Percentiles rank a stretch among this genome's conserved stretches.
phyloP scores from a whole-genome alignment of 1,140 invertebrate genomes.

The Brachionus paranguensis region DNA sequence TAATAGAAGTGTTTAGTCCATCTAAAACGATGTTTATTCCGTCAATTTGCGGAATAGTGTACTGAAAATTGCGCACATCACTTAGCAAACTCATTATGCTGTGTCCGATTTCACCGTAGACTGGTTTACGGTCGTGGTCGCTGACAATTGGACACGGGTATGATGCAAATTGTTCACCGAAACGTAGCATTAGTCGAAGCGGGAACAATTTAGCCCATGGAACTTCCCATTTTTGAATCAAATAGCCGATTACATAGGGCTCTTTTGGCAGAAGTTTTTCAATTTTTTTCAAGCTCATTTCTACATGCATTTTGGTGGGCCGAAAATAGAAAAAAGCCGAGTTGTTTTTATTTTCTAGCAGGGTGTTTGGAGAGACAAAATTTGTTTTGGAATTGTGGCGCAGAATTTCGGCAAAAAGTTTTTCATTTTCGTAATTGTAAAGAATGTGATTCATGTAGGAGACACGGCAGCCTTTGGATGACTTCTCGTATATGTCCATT shows the following conservation, averaged over 20 bases:
- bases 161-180: conserved; percentile 69
- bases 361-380: conserved; percentile 56
- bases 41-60: conserved; percentile 70
- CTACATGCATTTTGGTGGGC: conserved; percentile 62
- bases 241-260: conserved; percentile 72
- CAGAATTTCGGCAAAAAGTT: not conserved
- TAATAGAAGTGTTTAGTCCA: conserved; percentile 71
- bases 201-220: conserved; percentile 81
- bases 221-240: conserved; percentile 77
- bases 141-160: conserved; percentile 80
- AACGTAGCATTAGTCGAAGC: conserved; percentile 67
- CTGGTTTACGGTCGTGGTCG: conserved; percentile 69
- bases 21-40: conserved; percentile 77
- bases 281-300: conserved; percentile 67
- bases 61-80: conserved; percentile 79
- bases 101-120: conserved; percentile 79
- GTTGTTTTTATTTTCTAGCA: conserved; percentile 73
- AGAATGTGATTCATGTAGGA: conserved; percentile 23
- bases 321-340: conserved; percentile 76
- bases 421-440: not conserved
- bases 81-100: conserved; percentile 82
- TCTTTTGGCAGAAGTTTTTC: conserved; percentile 62
- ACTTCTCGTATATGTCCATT: conserved; percentile 21
- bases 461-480: conserved; percentile 6
- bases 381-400: not conserved